These are phyloP conservation scores for Acropora tenuis DNA, from an alignment of 64 coral and sea anemone genomes.

Conservation along the genomic window DNA sequence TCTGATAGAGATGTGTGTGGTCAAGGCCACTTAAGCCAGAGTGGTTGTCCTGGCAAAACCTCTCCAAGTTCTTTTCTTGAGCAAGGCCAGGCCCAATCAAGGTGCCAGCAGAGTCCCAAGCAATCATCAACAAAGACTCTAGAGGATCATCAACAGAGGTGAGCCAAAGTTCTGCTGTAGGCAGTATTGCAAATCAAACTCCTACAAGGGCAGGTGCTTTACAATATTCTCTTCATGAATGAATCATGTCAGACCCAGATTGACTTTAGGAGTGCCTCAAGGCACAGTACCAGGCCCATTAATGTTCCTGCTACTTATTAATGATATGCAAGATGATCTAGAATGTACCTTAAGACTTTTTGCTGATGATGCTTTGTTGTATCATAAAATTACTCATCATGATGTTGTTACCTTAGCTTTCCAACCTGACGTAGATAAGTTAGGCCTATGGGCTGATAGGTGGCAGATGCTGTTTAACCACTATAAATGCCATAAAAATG, in stretches of 20 bases:
- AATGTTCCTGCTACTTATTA: no score
- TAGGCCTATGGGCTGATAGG: no score
- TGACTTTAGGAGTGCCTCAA: no score
- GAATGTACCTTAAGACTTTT: no score
- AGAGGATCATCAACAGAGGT: constrained; percentile 36
- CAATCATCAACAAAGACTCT: constrained; percentile 26
- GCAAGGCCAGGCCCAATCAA: constrained; percentile 25
- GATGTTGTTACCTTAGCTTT: no score
- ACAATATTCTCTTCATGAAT: constrained; percentile 15
- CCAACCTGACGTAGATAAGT: no score
- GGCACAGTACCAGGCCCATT: no score
- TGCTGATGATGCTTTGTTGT: no score
- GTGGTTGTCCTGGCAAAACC: background rate
- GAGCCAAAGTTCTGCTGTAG: constrained; percentile 28
- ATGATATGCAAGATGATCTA: no score
- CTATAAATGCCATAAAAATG: no score
- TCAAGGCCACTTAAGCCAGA: background rate
- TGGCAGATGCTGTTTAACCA: no score
- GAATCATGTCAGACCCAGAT: constrained; percentile 30
- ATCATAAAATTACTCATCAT: no score
- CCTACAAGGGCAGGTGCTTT: constrained; percentile 43
- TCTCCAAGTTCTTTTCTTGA: constrained; percentile 71
- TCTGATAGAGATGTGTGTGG: constrained; percentile 24
- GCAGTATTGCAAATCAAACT: constrained; percentile 45
- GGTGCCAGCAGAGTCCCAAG: constrained; percentile 14